Percentiles rank a stretch among this genome's conserved stretches.
Evolutionary conservation across 2,888 invertebrate species (phyloP).

Genomic region (Myopa testacea): DNA sequence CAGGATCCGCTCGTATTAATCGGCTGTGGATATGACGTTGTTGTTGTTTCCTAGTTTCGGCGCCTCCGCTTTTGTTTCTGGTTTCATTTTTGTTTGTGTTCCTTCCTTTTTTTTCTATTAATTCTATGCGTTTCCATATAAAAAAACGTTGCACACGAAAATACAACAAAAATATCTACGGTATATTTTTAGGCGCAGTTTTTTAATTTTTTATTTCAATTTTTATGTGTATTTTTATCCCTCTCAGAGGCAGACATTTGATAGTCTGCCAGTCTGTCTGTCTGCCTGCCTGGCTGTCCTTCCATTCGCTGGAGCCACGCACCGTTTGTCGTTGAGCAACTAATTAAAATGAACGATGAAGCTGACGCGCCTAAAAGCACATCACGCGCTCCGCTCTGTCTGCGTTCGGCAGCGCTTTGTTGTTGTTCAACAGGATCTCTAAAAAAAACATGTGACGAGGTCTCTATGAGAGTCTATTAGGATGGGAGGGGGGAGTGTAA

Average conservation of each 20-base stretch:
- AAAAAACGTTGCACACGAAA: background rate
- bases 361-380: conserved; percentile 50
- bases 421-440: conserved; percentile 8
- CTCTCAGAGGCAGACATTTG: background rate
- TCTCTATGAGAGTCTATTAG: background rate
- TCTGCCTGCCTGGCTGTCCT: conserved; percentile 35
- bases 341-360: conserved; percentile 56
- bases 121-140: conserved; percentile 20
- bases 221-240: background rate
- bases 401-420: no score
- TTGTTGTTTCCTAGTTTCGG: background rate
- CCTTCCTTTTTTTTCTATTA: conserved; percentile 5
- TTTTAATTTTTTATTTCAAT: background rate
- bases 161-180: background rate
- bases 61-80: background rate
- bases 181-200: conserved; percentile 11
- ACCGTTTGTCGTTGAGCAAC: conserved; percentile 46
- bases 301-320: conserved; percentile 37
- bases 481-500: no score
- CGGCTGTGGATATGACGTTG: no score
- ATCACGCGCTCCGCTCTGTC: conserved; percentile 22
- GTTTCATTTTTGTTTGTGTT: background rate
- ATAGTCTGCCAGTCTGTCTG: conserved; percentile 3
- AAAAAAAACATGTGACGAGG: background rate
- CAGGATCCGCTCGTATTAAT: no score